These are phyloP conservation scores for Cabera pusaria DNA, from an alignment of 2,888 invertebrate genomes.

Conservation along the genomic window DNA sequence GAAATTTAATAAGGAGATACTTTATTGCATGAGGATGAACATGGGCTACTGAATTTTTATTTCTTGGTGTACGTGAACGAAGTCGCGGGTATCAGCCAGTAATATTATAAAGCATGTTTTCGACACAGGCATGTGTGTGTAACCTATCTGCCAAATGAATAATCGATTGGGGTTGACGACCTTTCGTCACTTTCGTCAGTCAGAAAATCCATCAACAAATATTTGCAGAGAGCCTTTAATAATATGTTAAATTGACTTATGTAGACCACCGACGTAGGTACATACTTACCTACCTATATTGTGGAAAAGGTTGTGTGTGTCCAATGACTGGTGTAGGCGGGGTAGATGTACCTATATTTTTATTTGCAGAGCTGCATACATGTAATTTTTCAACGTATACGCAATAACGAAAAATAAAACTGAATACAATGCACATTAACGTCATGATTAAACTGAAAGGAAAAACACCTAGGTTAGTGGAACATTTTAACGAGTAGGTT, in stretches of 20 bases:
- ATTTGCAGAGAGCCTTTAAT: conserved; percentile 11
- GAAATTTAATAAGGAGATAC: too few species aligned
- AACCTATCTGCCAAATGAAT: conserved; percentile 6
- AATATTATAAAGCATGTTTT: too few species aligned
- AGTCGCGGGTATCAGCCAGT: too few species aligned
- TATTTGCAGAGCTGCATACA: conserved; percentile 24
- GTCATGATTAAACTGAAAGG: conserved; percentile 1
- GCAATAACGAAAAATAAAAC: conserved; percentile 15
- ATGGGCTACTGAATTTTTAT: too few species aligned
- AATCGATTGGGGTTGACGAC: conserved; percentile 17
- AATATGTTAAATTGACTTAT: too few species aligned
- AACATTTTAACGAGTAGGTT: too few species aligned
- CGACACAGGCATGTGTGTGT: too few species aligned
- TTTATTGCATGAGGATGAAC: too few species aligned
- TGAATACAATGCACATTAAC: conserved; percentile 14
- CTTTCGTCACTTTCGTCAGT: conserved; percentile 7
- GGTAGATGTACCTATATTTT: conserved; percentile 6
- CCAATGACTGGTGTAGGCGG: conserved; percentile 2
- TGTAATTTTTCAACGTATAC: conserved; percentile 14
- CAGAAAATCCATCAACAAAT: conserved; percentile 17
- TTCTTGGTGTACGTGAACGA: too few species aligned
- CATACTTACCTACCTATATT: not conserved
- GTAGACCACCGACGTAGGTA: too few species aligned
- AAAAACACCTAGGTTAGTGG: not conserved
- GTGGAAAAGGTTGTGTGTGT: conserved; percentile 10